Evolutionary conservation across 2,113 vertebrate genomes (phyloP).

Genomic region (Otis tarda): DNA sequence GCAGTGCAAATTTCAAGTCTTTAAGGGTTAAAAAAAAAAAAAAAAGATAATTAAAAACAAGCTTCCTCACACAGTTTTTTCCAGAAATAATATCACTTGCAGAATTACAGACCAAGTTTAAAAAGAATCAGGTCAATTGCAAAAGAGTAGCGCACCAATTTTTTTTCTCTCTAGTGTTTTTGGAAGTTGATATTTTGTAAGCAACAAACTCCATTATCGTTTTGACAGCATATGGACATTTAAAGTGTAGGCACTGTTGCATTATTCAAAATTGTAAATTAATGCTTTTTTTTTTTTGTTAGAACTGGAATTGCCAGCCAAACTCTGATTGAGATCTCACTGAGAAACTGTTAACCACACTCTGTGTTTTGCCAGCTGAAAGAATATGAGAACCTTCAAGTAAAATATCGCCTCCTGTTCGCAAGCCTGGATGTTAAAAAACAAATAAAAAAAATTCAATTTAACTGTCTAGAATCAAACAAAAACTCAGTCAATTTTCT

Average conservation of each 20-base stretch:
- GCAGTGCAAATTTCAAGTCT: accelerated
- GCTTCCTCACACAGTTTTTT: background rate
- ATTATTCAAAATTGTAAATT: background rate
- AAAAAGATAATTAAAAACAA: background rate
- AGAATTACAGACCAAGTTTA: background rate
- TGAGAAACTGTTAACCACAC: background rate
- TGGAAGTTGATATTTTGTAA: background rate
- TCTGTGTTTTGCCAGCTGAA: constrained; percentile 24
- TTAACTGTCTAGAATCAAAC: constrained; percentile 61
- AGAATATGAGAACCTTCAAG: constrained; percentile 35
- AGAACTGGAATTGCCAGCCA: background rate
- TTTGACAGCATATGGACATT: background rate
- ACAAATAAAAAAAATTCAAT: constrained; percentile 22
- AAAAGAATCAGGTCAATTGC: background rate
- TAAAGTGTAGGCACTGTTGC: background rate
- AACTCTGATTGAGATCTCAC: background rate
- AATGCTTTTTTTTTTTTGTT: background rate
- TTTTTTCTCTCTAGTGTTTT: background rate
- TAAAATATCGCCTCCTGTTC: constrained; percentile 28
- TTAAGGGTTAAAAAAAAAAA: background rate
- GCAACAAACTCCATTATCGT: background rate
- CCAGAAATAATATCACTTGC: background rate
- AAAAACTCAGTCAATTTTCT: constrained; percentile 59
- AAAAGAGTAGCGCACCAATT: background rate
- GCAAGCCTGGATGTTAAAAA: constrained; percentile 49